Conservation (phyloP, 2,113 vertebrate genomes). For the Nipponia nippon region DNA sequence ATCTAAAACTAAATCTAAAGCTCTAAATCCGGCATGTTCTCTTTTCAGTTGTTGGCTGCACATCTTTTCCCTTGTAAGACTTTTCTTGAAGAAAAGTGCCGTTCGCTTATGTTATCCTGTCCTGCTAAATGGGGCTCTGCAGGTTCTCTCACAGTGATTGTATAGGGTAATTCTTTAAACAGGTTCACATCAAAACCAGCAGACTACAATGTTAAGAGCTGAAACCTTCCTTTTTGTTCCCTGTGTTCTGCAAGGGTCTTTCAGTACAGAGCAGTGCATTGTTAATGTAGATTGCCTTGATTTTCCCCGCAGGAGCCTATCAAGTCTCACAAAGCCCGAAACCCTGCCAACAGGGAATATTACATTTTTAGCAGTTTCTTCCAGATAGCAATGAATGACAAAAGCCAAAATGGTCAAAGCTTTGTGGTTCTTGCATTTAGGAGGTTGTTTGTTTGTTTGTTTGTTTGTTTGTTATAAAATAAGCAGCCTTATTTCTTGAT, state of each 20-base stretch:
- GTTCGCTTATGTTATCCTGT: background rate
- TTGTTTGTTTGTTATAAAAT: background rate
- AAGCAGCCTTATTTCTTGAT: background rate
- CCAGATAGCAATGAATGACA: background rate
- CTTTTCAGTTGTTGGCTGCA: background rate
- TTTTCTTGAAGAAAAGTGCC: background rate
- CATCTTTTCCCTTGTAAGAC: background rate
- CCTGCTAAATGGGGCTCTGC: background rate
- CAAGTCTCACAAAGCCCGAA: background rate
- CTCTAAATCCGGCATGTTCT: background rate
- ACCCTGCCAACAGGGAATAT: background rate
- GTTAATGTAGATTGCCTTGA: background rate
- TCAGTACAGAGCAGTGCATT: background rate
- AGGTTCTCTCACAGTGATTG: background rate
- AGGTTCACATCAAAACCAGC: background rate
- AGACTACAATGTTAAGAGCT: background rate
- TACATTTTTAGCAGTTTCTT: background rate
- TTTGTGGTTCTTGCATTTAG: background rate
- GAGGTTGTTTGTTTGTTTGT: background rate
- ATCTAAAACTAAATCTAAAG: background rate
- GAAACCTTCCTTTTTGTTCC: background rate
- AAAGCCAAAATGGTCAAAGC: background rate
- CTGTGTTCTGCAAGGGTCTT: background rate
- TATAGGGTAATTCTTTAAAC: background rate
- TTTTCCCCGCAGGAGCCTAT: conserved; percentile 22